Evolutionary conservation across 2,797 vertebrate genomes (phyloP), one percentile per base, ranked within the genome.

Genomic region (Rhodeus uyekii): DNA sequence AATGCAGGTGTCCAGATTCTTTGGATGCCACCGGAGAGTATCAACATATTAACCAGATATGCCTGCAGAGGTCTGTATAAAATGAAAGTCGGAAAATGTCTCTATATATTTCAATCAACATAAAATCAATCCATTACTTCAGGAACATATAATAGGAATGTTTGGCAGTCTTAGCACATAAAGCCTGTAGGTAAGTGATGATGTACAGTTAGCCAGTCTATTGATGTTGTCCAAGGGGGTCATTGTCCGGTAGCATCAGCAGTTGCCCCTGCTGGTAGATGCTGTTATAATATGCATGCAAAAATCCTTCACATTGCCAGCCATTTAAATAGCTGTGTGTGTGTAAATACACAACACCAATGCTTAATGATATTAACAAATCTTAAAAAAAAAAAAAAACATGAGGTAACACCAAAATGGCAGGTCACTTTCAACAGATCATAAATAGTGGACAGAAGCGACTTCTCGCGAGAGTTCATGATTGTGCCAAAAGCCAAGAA

Each of bases 391-490:
- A 27, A 18, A 69, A 18, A 29, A 5, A 69, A 46, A 18, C 18
- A 69, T 4, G 18, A 46, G 46, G 13, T 36, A 53, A 53, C 32
- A n/a, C 19, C 29, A 14, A 50, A 73, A 14, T 7, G 6, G 3
- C 18, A 53, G 13, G 10, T 12, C n/a, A 39, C n/a, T 39, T 24
- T 58, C 16, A 8, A 50, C 71, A 73, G 29, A 75, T 60, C 34
- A 60, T 42, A 9, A 7, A 4, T 53, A 10, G 16, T 13, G 48
- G 3, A 7, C 9, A 32, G 19, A n/a, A 34, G 50, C 38, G 16
- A 72, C 22, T 80, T 80, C 77, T 44, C 27, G 50, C 50, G 27
- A 61, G 34, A 61, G 5, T 44, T 69, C 32, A 55, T 36, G 12
- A 39, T 68, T 67, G 29, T 46, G n/a, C 38, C 53, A 60, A 71